Evolutionary conservation across 1,140 invertebrate genomes (phyloP).

Genomic region (Hyles vespertilio): DNA sequence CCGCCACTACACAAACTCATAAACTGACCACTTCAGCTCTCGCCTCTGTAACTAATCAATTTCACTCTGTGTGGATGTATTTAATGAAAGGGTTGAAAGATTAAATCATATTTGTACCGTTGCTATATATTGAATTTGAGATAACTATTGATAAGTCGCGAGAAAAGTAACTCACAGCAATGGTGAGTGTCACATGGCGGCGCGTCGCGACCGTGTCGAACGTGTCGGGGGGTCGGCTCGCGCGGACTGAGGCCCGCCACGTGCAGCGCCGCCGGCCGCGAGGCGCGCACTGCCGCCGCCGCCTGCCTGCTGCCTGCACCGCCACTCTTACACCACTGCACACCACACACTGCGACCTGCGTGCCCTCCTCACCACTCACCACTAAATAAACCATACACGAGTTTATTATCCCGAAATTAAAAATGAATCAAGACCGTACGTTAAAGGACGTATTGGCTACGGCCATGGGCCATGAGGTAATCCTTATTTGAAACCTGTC

Average conservation of each 20-base stretch:
- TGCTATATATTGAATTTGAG: too few species aligned
- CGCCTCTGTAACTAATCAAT: too few species aligned
- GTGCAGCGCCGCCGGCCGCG: conserved; percentile 14
- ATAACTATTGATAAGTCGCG: too few species aligned
- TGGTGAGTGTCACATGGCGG: neutral
- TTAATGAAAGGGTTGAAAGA: too few species aligned
- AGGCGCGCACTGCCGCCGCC: conserved; percentile 20
- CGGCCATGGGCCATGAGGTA: too few species aligned
- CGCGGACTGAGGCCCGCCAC: conserved; percentile 2
- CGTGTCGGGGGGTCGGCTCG: neutral
- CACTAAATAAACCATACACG: neutral
- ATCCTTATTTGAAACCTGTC: too few species aligned
- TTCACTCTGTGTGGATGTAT: too few species aligned
- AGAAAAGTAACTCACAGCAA: neutral
- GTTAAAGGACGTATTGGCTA: too few species aligned
- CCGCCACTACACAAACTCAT: too few species aligned
- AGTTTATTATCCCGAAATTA: neutral
- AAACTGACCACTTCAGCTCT: too few species aligned
- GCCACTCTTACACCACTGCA: neutral
- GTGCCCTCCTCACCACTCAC: neutral
- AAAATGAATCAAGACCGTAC: too few species aligned
- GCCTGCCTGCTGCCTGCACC: conserved; percentile 1
- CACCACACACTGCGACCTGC: neutral
- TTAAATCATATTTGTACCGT: too few species aligned
- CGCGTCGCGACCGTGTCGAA: neutral